Base-by-base conservation (phyloP, 2,888 invertebrate species). In the Anoncus sp. region DNA sequence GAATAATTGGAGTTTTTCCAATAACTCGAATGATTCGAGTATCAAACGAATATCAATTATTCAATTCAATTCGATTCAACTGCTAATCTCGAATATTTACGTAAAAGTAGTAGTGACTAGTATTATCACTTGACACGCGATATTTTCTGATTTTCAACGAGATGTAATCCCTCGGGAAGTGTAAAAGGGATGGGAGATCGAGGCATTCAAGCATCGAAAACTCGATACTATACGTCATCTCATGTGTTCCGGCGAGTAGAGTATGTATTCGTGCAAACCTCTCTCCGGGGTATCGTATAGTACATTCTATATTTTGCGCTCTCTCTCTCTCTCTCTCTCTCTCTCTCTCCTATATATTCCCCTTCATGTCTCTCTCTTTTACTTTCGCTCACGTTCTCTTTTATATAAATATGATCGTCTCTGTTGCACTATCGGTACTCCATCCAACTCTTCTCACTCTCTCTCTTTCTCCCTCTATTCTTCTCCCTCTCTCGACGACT, bases 211-310 rank as follows among this genome's bases (percentile, higher is more conserved):
- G 85, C 86, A 83, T 85, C 83, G 84, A 87, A 86, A 85, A 86
- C 84, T 86, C 87, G 86, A 88, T 89, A 87, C 85, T 65, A 70
- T 70, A 88, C 85, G 87, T 88, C 89, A 89, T 88, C 87, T 88
- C 87, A 85, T 83, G 87, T 87, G 86, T 89, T 86, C 84, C 83
- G 83, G 82, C 80, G 81, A 82, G 81, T 82, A 82, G 81, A 24
- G 43, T 24, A 43, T 22, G 81, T 83, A 86, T 86, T 87, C 86
- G 86, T 84, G 85, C 84, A 86, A 88, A 88, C 84, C 87, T 85
- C 87, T 87, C 88, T 88, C 87, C 82, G 75, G 87, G 85, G 87
- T 86, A 86, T 87, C 86, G 83, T 87, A 85, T 84, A 85, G 80
- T 83, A 83, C 81, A 81, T 65, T 63, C 60, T 66, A 47, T 60